Evolutionary conservation across 2,797 vertebrate species (phyloP), one percentile per base, ranked within the genome.

Genomic region (Fringilla coelebs): DNA sequence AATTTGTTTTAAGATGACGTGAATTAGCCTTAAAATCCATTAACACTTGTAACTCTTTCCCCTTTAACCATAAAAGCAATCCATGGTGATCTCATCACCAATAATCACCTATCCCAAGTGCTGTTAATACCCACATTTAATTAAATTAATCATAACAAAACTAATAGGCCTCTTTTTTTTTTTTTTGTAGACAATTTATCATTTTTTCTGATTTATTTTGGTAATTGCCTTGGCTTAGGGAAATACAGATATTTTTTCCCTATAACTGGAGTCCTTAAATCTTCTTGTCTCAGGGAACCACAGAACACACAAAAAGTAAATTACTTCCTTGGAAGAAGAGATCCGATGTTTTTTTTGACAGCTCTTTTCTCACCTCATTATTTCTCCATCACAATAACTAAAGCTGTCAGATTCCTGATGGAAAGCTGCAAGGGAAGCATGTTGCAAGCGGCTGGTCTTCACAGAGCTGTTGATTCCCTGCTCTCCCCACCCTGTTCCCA

Each of bases 341-440:
- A 66, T 85, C 25, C 7, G 18, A 68, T 91, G 22, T 60, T 78
- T 91, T 88, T 85, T 67, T 79, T 77, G 78, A 88, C 94, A 95
- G 52, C 51, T 85, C 66, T 95, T 93, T 96, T 94, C 93, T 92
- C 95, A 91, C 85, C 70, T 96, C 70, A 60, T 96, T 97, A 96
- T 94, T 95, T 93, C 87, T 75, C 90, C 79, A 88, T 88, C 93
- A 96, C 93, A 92, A 60, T 91, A 93, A 89, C 75, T 89, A 75
- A 94, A 97, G 73, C 82, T 94, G 94, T 95, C 89, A 93, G 62
- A 75, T 86, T 94, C 81, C 92, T 89, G 76, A 94, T 1, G 0
- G 89, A 85, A 92, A 93, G 49, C 85, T 90, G 87, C 92, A 96
- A 85, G 82, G 52, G 26, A 96, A 88, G 60, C 87, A 89, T 85